A percentile compares a stretch with the other conserved stretches of the same genome.
Evolutionary conservation across 2,888 invertebrate genomes (phyloP).

Genomic region (Drosophila borealis): DNA sequence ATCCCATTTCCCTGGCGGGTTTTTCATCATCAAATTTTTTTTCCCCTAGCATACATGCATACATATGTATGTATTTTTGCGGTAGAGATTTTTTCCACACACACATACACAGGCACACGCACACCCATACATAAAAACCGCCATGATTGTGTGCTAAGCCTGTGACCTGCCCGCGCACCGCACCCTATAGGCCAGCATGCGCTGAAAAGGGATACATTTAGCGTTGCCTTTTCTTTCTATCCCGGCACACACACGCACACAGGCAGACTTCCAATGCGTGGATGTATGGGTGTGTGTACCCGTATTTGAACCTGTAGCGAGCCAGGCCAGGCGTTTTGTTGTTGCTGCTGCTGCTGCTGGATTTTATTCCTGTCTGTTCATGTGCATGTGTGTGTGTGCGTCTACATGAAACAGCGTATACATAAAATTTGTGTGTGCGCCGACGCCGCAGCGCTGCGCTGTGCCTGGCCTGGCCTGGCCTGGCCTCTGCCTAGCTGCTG

Average conservation of each 20-base stretch:
- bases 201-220: constrained; percentile 77
- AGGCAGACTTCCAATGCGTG: constrained; percentile 54
- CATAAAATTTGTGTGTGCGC: constrained; percentile 81
- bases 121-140: constrained; percentile 65
- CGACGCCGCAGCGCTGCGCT: constrained; percentile 69
- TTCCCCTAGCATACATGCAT: constrained; percentile 26
- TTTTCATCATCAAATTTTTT: constrained; percentile 45
- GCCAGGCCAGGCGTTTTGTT: constrained; percentile 60
- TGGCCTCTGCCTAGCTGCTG: constrained; percentile 57
- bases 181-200: constrained; percentile 47
- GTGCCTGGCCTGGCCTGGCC: constrained; percentile 41
- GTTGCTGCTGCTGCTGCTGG: constrained; percentile 59
- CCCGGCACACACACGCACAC: constrained; percentile 43
- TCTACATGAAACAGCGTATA: constrained; percentile 76
- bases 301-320: constrained; percentile 72
- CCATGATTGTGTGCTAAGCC: constrained; percentile 81
- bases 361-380: constrained; percentile 66
- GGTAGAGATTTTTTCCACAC: constrained; percentile 76
- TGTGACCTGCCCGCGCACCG: constrained; percentile 66
- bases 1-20: constrained; percentile 50
- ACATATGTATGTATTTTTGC: constrained; percentile 62
- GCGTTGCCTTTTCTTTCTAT: constrained; percentile 66
- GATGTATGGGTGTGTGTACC: constrained; percentile 49
- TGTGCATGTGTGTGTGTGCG: constrained; percentile 49
- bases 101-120: constrained; percentile 28